Base-by-base conservation (phyloP, 2,797 vertebrate genomes). In the Aeoliscus strigatus region DNA sequence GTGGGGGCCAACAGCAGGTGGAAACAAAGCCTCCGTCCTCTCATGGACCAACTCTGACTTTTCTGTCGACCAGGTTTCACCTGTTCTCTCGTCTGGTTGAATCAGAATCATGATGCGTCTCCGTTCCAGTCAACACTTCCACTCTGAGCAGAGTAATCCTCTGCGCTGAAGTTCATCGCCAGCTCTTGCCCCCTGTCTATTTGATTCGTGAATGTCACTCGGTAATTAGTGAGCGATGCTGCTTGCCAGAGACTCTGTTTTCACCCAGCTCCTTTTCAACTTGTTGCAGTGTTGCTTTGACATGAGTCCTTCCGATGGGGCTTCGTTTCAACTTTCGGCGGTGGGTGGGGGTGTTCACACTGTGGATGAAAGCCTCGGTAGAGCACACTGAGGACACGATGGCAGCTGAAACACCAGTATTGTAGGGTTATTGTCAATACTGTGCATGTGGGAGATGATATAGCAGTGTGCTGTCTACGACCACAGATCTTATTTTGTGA, bases 171-270 rank as follows among this genome's bases (percentile, higher is more conserved):
- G 65, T 39, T 55, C 37, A 14, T 36, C 42, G 64, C 62, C 53
- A 70, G 61, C 52, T 73, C 46, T 59, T n/a, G 43, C 64, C 56
- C n/a, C 57, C 67, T 14, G 36, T 39, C 53, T 62, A 55, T 72
- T 68, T 67, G 60, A 70, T 73, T 77, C 78, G 52, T 48, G 51
- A 78, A 70, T 64, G 69, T 72, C 50, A 38, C 66, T 49, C 41
- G 2, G 43, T 62, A 77, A 77, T 70, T 66, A 59, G 56, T 42
- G 49, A 55, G 55, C 11, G 5, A 14, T 0, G 14, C 38, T 0
- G 14, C 38, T 31, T 44, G 62, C 66, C 68, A 74, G 66, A 68
- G 60, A 67, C 43, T n/a, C n/a, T n/a, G 15, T 50, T 65, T 66
- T 64, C 52, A n/a, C 28, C 34, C 16, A 21, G 46, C 49, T 60